Evolutionary conservation across 2,888 invertebrate species (phyloP), one percentile per base, ranked within the genome.

Genomic region (Cecidostiba fungosa): DNA sequence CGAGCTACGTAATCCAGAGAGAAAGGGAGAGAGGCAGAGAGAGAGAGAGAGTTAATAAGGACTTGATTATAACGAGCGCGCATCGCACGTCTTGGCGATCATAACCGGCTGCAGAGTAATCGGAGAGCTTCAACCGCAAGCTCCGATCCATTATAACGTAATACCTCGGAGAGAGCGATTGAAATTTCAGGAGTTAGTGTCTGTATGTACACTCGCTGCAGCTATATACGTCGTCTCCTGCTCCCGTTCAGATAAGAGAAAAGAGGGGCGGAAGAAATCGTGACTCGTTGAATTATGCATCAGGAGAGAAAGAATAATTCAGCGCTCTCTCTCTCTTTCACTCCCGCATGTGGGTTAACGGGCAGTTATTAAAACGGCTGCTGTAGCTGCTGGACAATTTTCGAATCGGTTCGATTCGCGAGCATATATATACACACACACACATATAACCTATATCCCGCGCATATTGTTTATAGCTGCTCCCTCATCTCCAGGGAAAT

Each of bases 401-500:
- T n/a, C 54, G 54, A 59, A 59, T 59, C 6, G 54, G 5, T n/a
- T 59, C 54, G 54, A 54, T 54, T n/a, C 62, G 23, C 62, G n/a
- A 23, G 39, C 39, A 39, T 10, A 39, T 14, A 29, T 19, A 62
- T 12, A 62, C 62, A 26, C 19, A 59, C 59, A 59, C 23, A 59
- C 26, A 62, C 62, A 10, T 2, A 62, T 66, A 66, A 66, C 62
- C 62, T 66, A 66, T 66, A 66, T 26, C 62, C 5, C 29, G 54
- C 54, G n/a, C n/a, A n/a, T n/a, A 29, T 66, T 66, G 66, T 66
- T 66, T 66, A 66, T 66, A 66, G 66, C 66, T 26, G 66, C 66
- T 66, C 66, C 66, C 66, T 66, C 23, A 66, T 66, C 66, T 26
- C 66, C 66, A 66, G 66, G 66, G 66, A 66, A 66, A 66, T 66